Evolutionary conservation across 2,113 vertebrate species (phyloP).

Genomic region (Antechinus stuartii): DNA sequence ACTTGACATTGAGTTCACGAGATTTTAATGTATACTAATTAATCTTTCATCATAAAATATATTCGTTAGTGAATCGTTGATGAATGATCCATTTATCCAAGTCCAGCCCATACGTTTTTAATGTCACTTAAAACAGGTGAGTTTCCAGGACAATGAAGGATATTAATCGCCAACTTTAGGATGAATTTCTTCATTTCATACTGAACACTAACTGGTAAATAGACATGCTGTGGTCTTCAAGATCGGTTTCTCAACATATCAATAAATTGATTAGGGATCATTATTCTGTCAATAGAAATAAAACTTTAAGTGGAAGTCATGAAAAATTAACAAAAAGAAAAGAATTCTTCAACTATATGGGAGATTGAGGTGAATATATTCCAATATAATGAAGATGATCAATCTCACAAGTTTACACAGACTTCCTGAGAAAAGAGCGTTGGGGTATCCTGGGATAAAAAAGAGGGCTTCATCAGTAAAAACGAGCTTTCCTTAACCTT

Average conservation of each 20-base stretch:
- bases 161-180: neutral
- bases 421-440: neutral
- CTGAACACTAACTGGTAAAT: neutral
- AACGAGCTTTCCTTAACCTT: neutral
- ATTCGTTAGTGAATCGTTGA: neutral
- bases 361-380: neutral
- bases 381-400: neutral
- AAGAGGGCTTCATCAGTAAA: neutral
- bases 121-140: neutral
- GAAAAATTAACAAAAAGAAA: neutral
- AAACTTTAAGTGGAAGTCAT: neutral
- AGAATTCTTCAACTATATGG: neutral
- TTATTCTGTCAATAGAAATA: neutral
- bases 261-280: neutral
- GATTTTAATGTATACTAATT: neutral
- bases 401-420: neutral
- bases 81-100: neutral
- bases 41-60: neutral
- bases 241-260: neutral
- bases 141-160: neutral
- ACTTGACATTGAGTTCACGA: neutral
- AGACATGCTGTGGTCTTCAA: neutral
- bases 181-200: neutral
- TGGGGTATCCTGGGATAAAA: neutral
- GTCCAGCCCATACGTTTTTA: neutral